A percentile compares a stretch with the other conserved stretches of the same genome.
phyloP scores from a whole-genome alignment of 1,140 invertebrate genomes.

The Cherax quadricarinatus region DNA sequence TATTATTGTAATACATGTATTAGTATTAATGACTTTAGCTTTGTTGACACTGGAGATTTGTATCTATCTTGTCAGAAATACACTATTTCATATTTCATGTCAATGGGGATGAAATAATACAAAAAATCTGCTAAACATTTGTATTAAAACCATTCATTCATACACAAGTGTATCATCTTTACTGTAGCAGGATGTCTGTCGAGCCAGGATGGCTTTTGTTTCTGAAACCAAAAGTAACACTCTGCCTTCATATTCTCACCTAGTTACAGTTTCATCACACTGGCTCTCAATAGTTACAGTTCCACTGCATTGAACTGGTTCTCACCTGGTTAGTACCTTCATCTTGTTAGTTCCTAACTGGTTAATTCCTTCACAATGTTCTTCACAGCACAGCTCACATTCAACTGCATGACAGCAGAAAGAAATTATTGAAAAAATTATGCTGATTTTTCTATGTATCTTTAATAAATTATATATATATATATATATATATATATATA shows the following conservation, averaged over 20 bases:
- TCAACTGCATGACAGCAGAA: conserved; percentile 20
- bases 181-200: conserved; percentile 4
- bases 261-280: neutral
- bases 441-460: neutral
- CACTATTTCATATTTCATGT: too few species aligned
- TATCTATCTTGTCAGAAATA: too few species aligned
- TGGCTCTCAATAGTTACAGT: too few species aligned
- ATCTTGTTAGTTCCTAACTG: neutral
- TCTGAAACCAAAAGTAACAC: neutral
- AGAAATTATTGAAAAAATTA: neutral
- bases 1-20: too few species aligned
- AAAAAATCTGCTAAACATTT: conserved; percentile 15
- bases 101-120: neutral
- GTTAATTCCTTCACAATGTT: neutral
- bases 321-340: neutral
- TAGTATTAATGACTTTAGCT: too few species aligned
- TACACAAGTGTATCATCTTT: conserved; percentile 15
- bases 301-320: neutral
- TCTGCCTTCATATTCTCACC: conserved; percentile 1
- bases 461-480: conserved; percentile 6
- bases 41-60: too few species aligned
- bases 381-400: conserved; percentile 9
- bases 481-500: neutral
- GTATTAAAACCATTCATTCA: conserved; percentile 19
- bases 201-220: neutral